Evolutionary conservation across 2,888 invertebrate genomes (phyloP).

Genomic region (Trissolcus brochymenae): DNA sequence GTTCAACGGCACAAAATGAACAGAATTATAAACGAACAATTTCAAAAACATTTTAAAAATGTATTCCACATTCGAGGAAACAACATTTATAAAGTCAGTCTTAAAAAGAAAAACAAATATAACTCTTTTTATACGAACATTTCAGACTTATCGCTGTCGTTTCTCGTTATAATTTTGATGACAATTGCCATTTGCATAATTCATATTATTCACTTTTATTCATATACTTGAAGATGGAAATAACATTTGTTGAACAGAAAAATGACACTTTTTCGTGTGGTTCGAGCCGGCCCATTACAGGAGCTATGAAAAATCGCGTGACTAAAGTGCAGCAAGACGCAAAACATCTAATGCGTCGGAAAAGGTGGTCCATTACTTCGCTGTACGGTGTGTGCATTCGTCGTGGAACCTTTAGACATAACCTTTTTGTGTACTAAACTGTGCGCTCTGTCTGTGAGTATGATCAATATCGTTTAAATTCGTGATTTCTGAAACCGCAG

Average conservation of each 20-base stretch:
- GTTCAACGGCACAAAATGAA: no score
- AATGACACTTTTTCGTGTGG: constrained; percentile 15
- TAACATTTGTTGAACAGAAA: constrained; percentile 1
- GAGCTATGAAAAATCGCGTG: constrained; percentile 24
- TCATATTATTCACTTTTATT: no score
- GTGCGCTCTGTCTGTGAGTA: constrained; percentile 12
- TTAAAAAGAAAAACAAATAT: no score
- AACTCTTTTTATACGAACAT: no score
- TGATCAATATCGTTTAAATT: constrained; percentile 53
- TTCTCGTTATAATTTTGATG: no score
- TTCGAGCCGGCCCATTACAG: constrained; percentile 11
- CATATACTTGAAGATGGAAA: neutral
- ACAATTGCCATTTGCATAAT: no score
- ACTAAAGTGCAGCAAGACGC: constrained; percentile 26
- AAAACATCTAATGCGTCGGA: constrained; percentile 36
- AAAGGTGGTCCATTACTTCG: constrained; percentile 38
- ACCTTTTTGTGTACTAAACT: constrained; percentile 25
- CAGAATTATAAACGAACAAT: no score
- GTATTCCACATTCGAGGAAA: no score
- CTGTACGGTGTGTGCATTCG: constrained; percentile 17
- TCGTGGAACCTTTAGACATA: constrained; percentile 25
- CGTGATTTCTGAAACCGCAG: constrained; percentile 39
- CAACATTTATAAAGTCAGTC: no score
- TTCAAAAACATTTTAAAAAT: no score
- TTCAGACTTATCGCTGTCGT: no score